These are phyloP conservation scores for Lethocerus indicus DNA, from an alignment of 1,140 invertebrate species.

Conservation along the genomic window DNA sequence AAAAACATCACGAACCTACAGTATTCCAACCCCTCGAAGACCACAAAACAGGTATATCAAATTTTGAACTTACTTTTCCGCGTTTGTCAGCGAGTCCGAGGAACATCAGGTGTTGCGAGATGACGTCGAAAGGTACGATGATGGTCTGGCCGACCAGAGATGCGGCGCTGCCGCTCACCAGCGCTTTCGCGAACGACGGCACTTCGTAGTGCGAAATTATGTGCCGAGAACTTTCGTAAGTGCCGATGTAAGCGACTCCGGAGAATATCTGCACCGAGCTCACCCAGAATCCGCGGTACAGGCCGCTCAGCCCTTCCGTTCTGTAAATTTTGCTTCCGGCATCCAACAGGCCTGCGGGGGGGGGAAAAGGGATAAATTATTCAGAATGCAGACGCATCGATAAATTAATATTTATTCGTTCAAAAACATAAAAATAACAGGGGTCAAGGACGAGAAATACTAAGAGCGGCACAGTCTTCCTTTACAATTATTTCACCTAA, in stretches of 20 bases:
- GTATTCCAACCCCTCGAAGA: constrained; percentile 23
- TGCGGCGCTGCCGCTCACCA: constrained; percentile 71
- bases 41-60: too few species aligned
- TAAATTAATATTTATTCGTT: too few species aligned
- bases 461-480: too few species aligned
- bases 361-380: too few species aligned
- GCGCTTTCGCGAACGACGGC: constrained; percentile 43
- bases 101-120: constrained; percentile 95
- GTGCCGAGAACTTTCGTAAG: constrained; percentile 84
- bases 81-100: constrained; percentile 57
- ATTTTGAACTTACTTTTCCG: too few species aligned
- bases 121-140: constrained; percentile 89
- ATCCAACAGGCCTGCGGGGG: constrained; percentile 59
- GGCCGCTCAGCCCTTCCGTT: constrained; percentile 68
- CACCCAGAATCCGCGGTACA: constrained; percentile 93
- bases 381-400: too few species aligned
- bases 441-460: too few species aligned
- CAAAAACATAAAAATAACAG: too few species aligned
- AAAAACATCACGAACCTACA: background rate
- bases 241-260: constrained; percentile 85
- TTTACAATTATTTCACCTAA: too few species aligned
- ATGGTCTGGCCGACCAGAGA: constrained; percentile 89
- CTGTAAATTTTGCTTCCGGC: constrained; percentile 78
- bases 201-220: constrained; percentile 38
- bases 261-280: constrained; percentile 74